Evolutionary conservation across 2,888 invertebrate genomes (phyloP).

Genomic region (Syritta pipiens): DNA sequence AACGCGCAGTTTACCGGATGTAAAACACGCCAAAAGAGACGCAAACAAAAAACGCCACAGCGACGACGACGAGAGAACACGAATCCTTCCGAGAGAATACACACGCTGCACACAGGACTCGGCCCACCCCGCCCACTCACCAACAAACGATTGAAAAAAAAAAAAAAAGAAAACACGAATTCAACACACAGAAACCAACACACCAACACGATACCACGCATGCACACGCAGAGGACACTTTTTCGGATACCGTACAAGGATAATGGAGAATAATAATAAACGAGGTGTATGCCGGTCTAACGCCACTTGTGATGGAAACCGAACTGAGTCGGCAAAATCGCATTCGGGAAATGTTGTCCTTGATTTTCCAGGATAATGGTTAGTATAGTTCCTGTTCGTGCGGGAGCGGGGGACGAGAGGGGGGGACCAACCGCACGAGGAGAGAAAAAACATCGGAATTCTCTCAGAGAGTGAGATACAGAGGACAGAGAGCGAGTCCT

Average conservation of each 20-base stretch:
- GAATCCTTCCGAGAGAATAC: conserved; percentile 24
- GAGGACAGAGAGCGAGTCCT: neutral
- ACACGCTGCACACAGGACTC: neutral
- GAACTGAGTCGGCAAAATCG: conserved; percentile 67
- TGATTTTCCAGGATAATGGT: conserved; percentile 67
- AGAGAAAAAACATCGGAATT: conserved; percentile 18
- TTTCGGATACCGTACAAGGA: conserved; percentile 40
- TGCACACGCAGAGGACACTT: conserved; percentile 38
- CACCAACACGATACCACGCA: conserved; percentile 50
- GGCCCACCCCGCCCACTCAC: neutral
- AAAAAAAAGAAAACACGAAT: conserved; percentile 9
- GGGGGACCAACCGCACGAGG: no score
- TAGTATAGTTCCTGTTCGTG: conserved; percentile 23
- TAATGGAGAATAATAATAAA: conserved; percentile 63
- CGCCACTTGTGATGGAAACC: conserved; percentile 68
- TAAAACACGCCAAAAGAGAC: neutral
- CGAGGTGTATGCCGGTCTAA: conserved; percentile 64
- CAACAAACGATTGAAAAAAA: no score
- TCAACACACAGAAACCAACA: neutral
- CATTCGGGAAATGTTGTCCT: conserved; percentile 68
- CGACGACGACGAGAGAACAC: conserved; percentile 11
- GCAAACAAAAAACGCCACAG: conserved; percentile 1
- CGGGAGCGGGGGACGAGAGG: neutral
- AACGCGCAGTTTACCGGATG: conserved; percentile 54
- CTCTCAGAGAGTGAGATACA: conserved; percentile 7